Percentiles rank a stretch among this genome's conserved stretches.
Evolutionary conservation across 1,140 invertebrate species (phyloP).

Genomic region (Hylaeus anthracinus): DNA sequence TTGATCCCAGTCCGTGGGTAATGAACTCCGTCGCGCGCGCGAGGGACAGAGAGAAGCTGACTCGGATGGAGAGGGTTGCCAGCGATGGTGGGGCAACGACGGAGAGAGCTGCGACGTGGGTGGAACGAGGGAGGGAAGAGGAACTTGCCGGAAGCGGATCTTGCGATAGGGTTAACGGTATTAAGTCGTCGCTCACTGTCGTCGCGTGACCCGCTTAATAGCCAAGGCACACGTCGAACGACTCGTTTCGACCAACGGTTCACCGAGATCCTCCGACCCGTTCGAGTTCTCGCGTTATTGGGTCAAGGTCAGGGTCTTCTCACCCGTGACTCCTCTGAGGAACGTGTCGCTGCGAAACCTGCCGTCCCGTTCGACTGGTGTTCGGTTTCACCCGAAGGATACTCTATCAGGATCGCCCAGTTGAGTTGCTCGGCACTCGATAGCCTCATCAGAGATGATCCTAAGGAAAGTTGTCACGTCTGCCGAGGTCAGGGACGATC

Average conservation of each 20-base stretch:
- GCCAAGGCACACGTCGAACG: conserved; percentile 36
- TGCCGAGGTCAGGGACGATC: conserved; percentile 63
- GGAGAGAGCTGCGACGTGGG: conserved; percentile 48
- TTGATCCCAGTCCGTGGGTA: conserved; percentile 60
- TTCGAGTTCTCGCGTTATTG: conserved; percentile 17
- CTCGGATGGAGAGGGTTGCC: background rate
- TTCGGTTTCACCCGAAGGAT: too few species aligned
- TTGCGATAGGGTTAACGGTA: conserved; percentile 68
- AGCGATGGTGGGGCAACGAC: background rate
- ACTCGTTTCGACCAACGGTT: conserved; percentile 5
- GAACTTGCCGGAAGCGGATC: conserved; percentile 66
- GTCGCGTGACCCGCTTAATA: conserved; percentile 62
- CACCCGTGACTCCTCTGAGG: conserved; percentile 1
- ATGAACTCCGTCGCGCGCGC: conserved; percentile 57
- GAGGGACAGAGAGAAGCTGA: background rate
- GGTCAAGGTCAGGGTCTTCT: conserved; percentile 29
- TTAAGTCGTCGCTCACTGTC: conserved; percentile 59
- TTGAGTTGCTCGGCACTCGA: too few species aligned
- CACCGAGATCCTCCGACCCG: conserved; percentile 10
- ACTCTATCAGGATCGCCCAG: too few species aligned
- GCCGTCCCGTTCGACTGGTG: background rate
- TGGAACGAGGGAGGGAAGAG: conserved; percentile 32
- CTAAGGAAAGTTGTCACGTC: conserved; percentile 47
- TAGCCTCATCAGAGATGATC: too few species aligned
- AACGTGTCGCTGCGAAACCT: conserved; percentile 17